Percentiles rank a stretch among this genome's conserved stretches.
These are phyloP conservation scores for Gymnorhina tibicen DNA, from an alignment of 2,113 vertebrate species.

Conservation along the genomic window DNA sequence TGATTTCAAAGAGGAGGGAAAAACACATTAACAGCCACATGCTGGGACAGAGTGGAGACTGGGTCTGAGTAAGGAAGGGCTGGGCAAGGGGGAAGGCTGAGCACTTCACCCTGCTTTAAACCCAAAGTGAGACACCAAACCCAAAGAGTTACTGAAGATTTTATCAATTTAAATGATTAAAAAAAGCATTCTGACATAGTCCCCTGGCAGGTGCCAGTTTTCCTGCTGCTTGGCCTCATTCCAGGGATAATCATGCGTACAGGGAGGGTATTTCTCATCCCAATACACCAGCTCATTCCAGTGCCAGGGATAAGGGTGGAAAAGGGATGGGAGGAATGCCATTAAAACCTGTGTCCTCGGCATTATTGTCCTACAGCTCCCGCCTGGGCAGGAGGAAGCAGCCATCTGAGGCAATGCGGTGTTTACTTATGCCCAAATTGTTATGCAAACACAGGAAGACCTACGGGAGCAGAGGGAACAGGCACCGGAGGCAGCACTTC, in stretches of 20 bases:
- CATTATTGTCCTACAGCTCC: not conserved
- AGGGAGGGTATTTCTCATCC: not conserved
- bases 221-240: not conserved
- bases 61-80: not conserved
- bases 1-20: conserved; percentile 50
- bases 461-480: not conserved
- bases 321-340: not conserved
- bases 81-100: not conserved
- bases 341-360: not conserved
- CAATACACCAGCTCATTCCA: not conserved
- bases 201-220: not conserved
- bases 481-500: not conserved
- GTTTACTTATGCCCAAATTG: conserved; percentile 14
- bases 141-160: not conserved
- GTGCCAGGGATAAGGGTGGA: not conserved
- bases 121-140: not conserved
- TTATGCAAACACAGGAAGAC: conserved; percentile 26
- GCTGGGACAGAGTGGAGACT: not conserved
- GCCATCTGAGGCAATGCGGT: not conserved
- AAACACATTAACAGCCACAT: conserved; percentile 1
- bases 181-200: not conserved
- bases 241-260: fast-evolving
- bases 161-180: not conserved
- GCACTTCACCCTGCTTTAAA: not conserved
- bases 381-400: not conserved